Evolutionary conservation across 1,140 invertebrate species (phyloP), one percentile per base, ranked within the genome.

Genomic region (Euura saliciscinereae): DNA sequence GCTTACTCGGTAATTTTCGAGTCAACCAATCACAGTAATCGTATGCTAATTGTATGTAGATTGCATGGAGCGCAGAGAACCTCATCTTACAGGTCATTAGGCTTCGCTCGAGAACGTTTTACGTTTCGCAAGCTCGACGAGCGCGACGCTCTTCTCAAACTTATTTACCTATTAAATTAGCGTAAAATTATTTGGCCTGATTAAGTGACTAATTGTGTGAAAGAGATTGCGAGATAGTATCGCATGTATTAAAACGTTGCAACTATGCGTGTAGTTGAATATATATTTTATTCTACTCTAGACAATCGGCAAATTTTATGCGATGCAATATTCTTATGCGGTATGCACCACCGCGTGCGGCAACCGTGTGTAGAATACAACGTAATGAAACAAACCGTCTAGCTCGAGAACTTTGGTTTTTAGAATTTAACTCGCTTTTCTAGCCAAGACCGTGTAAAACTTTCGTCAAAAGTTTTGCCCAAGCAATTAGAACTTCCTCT

Each of bases 41-140:
- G 83, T 85, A 86, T 86, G 85, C 79, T 86, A 86, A 86, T 86
- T 79, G 74, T 86, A 86, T 85, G 84, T 83, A 86, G 81, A 86
- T 86, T 86, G 83, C 82, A 82, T 79, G 79, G 79, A 79, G 78
- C 83, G 84, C 81, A 78, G 79, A 82, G 79, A 78, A 78, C 74
- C 79, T 79, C 80, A 80, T 81, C 77, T 77, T 76, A 74, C 74
- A 76, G 76, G 73, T 82, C 80, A 80, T 82, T 81, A 81, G 79
- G 78, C 75, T 80, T 82, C 76, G 74, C 78, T 69, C 76, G 69
- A 59, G 51, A 59, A 59, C 51, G 51, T 59, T 59, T 59, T 59
- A 59, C 51, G 51, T 59, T 59, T 59, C 51, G 51, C 51, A 8
- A 11, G 51, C 51, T 11, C 51, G 51, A 59, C 51, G 6, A 59